A percentile compares a stretch with the other conserved stretches of the same genome.
Conservation (phyloP, 2,888 invertebrate genomes). For the Drosophila trichaetosa region DNA sequence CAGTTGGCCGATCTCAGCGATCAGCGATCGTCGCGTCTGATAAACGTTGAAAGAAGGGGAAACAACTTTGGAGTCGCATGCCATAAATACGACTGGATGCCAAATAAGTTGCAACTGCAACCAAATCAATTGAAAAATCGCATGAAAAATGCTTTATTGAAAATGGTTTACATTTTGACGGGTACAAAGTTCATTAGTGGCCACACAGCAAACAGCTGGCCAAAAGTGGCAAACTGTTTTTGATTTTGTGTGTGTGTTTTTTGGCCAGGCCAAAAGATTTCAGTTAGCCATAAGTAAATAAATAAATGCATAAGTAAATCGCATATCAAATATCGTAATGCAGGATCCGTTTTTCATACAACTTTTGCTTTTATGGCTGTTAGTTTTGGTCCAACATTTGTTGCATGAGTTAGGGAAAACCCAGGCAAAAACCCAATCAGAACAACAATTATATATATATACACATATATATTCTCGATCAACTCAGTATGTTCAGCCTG, state of each 20-base stretch:
- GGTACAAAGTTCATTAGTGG: slow-evolving; percentile 45
- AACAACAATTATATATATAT: too few species aligned
- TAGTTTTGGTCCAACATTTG: too few species aligned
- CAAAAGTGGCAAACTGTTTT: slow-evolving; percentile 34
- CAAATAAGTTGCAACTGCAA: slow-evolving; percentile 49
- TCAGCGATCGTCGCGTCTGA: slow-evolving; percentile 58
- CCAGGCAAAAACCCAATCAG: too few species aligned
- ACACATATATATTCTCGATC: background rate
- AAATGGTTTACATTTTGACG: slow-evolving; percentile 43
- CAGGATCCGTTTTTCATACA: background rate
- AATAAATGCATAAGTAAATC: background rate
- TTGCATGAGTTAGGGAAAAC: too few species aligned
- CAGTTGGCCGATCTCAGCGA: slow-evolving; percentile 52
- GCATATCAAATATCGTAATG: background rate
- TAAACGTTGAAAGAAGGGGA: slow-evolving; percentile 68
- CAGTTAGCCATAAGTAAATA: slow-evolving; percentile 60
- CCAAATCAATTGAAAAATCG: slow-evolving; percentile 54
- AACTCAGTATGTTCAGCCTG: background rate
- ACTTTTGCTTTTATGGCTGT: background rate
- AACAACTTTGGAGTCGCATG: slow-evolving; percentile 65
- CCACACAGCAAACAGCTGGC: slow-evolving; percentile 1
- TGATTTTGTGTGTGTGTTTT: slow-evolving; percentile 11
- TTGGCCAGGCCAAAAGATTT: slow-evolving; percentile 27
- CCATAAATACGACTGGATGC: slow-evolving; percentile 64
- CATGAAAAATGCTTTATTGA: slow-evolving; percentile 49